Evolutionary conservation across 2,888 invertebrate genomes (phyloP), one percentile per base, ranked within the genome.

Genomic region (Pristionchus fissidentatus): DNA sequence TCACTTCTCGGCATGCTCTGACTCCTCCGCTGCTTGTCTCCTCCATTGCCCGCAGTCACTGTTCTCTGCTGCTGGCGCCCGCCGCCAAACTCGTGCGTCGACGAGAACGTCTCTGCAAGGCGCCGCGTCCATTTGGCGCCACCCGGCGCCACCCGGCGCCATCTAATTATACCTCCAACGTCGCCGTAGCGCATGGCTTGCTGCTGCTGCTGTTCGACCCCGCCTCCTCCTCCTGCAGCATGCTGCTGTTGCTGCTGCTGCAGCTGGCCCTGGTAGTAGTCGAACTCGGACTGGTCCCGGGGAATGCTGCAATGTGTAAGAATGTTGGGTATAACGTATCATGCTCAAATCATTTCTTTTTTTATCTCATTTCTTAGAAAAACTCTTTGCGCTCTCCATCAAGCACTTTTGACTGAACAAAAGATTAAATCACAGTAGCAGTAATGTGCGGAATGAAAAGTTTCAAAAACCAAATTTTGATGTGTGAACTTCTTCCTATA

Each of bases 1-100:
- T 66, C 41, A 66, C 66, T 66, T 10, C 66, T 66, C 8, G 66
- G 66, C 66, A 66, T 66, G 66, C 66, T 66, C 66, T 66, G 66
- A 38, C 66, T 66, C n/a, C 66, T 38, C 38, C 66, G 35, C 66
- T 66, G 32, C 46, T 26, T 75, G 46, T 75, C 75, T n/a, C 73
- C 15, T 66, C 38, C 49, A 75, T 75, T 75, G 26, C 29, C 75
- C 26, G 49, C 26, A 26, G 52, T 41, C 78, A 2, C n/a, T 15
- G n/a, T 35, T 38, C 66, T 66, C 66, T 66, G 66, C n/a, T n/a
- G n/a, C 29, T 75, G 46, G 13, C 35, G n/a, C 35, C 79, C 15
- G 0, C 29, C 55, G 10, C 55, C 15, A 26, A n/a, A 55, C 1
- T 79, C 38, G 19, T 55, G 79, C 2, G 38, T 43, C n/a, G 52